Percentiles rank a stretch among this genome's conserved stretches.
These are phyloP conservation scores for Amphiprion percula DNA, from an alignment of 2,113 vertebrate genomes.

Conservation along the genomic window DNA sequence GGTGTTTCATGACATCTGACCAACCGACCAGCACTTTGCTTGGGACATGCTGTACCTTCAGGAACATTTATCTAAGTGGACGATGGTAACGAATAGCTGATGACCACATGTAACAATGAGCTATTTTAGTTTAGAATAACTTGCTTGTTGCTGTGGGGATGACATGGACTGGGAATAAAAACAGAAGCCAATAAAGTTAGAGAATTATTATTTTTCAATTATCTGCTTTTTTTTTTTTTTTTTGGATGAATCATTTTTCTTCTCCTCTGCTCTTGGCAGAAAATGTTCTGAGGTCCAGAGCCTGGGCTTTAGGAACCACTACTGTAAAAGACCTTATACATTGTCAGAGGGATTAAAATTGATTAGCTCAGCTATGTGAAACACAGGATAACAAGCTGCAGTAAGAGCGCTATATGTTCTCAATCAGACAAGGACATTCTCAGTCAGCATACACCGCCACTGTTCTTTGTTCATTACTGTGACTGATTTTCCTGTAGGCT, in stretches of 20 bases:
- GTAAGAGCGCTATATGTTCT: conserved; percentile 35
- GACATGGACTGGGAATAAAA: neutral
- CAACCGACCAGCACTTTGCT: too few species aligned
- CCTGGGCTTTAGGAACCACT: conserved; percentile 14
- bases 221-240: neutral
- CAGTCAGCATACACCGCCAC: conserved; percentile 18
- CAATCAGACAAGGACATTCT: conserved; percentile 36
- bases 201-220: conserved; percentile 1
- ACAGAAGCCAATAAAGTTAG: neutral
- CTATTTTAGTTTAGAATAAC: neutral
- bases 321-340: conserved; percentile 55
- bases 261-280: conserved; percentile 8
- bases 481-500: conserved; percentile 18
- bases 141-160: neutral
- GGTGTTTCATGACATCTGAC: too few species aligned
- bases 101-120: neutral
- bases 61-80: neutral
- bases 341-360: conserved; percentile 74
- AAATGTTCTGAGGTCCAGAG: conserved; percentile 5
- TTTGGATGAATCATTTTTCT: neutral
- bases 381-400: conserved; percentile 51
- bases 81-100: neutral
- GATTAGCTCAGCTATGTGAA: conserved; percentile 69
- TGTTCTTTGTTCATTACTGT: conserved; percentile 51
- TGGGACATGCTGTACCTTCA: too few species aligned